Percentiles rank a stretch among this genome's conserved stretches.
Evolutionary conservation across 2,797 vertebrate species (phyloP).

Genomic region (Sebastes variabilis): DNA sequence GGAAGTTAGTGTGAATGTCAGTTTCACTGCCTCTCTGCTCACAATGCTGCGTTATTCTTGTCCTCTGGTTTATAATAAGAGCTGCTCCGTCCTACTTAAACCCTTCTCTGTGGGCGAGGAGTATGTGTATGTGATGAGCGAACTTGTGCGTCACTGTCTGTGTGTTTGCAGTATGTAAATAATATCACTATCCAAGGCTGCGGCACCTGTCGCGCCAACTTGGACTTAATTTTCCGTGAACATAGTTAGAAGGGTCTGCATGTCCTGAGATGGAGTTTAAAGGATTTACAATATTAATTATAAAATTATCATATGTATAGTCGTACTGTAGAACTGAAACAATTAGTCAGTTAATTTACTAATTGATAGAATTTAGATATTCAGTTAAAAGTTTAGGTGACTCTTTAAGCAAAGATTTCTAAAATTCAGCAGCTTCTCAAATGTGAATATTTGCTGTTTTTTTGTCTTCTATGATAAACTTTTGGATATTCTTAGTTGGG

Average conservation of each 20-base stretch:
- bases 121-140: background rate
- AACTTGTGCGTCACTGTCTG: slow-evolving; percentile 9
- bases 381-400: background rate
- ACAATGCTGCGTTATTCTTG: slow-evolving; percentile 51
- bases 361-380: background rate
- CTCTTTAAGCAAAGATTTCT: background rate
- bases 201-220: slow-evolving; percentile 19
- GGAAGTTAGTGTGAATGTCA: slow-evolving; percentile 44
- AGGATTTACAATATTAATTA: background rate
- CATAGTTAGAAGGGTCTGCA: background rate
- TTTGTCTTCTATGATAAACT: background rate
- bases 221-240: background rate
- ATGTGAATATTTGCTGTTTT: background rate
- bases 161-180: slow-evolving; percentile 31
- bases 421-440: background rate
- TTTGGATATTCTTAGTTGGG: background rate
- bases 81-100: slow-evolving; percentile 40
- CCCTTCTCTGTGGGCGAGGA: slow-evolving; percentile 13
- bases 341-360: background rate
- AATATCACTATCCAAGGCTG: slow-evolving; percentile 8
- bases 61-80: slow-evolving; percentile 58
- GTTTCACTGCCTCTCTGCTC: slow-evolving; percentile 33
- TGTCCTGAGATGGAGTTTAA: background rate
- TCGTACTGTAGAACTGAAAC: background rate
- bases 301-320: background rate